These are phyloP conservation scores for Electrona antarctica DNA, from an alignment of 2,113 vertebrate species.

Conservation along the genomic window DNA sequence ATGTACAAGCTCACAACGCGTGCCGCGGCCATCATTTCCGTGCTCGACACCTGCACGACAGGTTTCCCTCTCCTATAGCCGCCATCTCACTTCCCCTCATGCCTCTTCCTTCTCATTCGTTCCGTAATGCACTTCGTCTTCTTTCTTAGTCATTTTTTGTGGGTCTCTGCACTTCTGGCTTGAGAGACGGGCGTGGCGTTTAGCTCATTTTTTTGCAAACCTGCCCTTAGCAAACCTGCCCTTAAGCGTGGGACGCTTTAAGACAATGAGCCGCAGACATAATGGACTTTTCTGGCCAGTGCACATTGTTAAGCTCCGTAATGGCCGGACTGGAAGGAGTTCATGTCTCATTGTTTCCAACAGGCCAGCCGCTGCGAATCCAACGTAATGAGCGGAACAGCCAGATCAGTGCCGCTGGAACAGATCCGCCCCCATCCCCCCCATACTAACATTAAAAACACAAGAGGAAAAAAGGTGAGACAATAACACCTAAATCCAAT, in stretches of 20 bases:
- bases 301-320: slow-evolving; percentile 64
- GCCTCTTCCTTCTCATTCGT: neutral
- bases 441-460: slow-evolving; percentile 70
- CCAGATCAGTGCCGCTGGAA: slow-evolving; percentile 62
- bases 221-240: slow-evolving; percentile 56
- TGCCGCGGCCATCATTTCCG: no score
- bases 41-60: no score
- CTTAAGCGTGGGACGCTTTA: slow-evolving; percentile 63
- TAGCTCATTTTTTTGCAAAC: slow-evolving; percentile 42
- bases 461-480: slow-evolving; percentile 62
- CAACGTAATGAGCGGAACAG: slow-evolving; percentile 66
- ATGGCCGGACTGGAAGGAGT: slow-evolving; percentile 58
- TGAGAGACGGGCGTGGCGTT: slow-evolving; percentile 65
- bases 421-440: slow-evolving; percentile 61
- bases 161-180: slow-evolving; percentile 44
- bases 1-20: no score
- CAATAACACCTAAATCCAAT: slow-evolving; percentile 73
- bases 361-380: slow-evolving; percentile 52
- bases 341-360: slow-evolving; percentile 51
- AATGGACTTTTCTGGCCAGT: slow-evolving; percentile 70
- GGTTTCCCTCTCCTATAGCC: no score
- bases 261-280: slow-evolving; percentile 74
- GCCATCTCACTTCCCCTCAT: neutral
- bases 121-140: slow-evolving; percentile 1
- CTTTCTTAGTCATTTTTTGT: slow-evolving; percentile 12